These are phyloP conservation scores for Lepilemur septentrionalis DNA, from an alignment of 2,797 vertebrate genomes.

Conservation along the genomic window DNA sequence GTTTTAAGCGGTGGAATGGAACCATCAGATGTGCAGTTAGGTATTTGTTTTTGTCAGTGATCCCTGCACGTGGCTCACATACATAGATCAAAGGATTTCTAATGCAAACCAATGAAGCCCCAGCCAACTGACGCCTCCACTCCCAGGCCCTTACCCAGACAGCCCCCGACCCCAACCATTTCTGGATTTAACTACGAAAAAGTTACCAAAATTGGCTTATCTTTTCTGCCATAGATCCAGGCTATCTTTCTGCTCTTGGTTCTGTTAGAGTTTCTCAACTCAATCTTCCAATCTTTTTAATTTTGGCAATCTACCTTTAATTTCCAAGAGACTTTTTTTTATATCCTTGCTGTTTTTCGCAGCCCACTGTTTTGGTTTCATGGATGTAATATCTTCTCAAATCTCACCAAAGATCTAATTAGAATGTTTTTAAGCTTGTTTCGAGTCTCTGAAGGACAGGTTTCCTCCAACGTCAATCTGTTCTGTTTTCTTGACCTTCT, in stretches of 20 bases:
- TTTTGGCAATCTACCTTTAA: slow-evolving; percentile 42
- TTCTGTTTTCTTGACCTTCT: slow-evolving; percentile 22
- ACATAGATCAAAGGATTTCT: not conserved
- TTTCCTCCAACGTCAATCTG: slow-evolving; percentile 24
- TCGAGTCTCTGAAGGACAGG: not conserved
- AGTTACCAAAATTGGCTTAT: not conserved
- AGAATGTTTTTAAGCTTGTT: not conserved
- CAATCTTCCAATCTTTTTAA: slow-evolving; percentile 44
- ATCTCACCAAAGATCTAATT: slow-evolving; percentile 36
- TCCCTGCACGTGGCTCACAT: not conserved
- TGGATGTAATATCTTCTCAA: slow-evolving; percentile 28
- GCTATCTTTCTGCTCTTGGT: not conserved
- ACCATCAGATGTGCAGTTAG: not conserved
- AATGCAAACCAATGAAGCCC: not conserved
- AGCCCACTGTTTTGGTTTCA: slow-evolving; percentile 16
- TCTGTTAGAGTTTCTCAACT: not conserved
- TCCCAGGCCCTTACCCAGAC: not conserved
- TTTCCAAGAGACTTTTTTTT: slow-evolving; percentile 22
- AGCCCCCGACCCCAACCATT: not conserved
- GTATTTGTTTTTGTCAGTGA: not conserved
- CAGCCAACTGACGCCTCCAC: not conserved
- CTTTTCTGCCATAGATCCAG: not conserved
- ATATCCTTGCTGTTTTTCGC: not conserved
- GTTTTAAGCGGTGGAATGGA: not conserved
- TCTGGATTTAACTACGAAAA: not conserved